Evolutionary conservation across 2,113 vertebrate species (phyloP), one percentile per base, ranked within the genome.

Genomic region (Urocynchramus pylzowi): DNA sequence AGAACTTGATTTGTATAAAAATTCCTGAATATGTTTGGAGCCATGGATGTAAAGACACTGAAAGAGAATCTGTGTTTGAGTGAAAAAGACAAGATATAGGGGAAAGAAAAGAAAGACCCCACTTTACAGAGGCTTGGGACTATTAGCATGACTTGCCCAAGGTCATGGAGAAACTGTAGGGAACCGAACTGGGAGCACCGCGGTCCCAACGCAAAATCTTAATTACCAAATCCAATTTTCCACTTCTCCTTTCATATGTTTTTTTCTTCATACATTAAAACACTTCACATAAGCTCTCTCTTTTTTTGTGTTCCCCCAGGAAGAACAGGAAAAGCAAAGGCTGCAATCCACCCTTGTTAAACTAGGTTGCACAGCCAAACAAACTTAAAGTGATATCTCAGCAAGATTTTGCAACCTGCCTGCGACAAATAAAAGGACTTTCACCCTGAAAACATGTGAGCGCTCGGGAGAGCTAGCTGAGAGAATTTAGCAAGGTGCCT

Each of bases 371-470:
- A 86, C 50, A 92, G 84, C 56, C 77, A 70, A 94, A 93, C 52
- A 88, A 89, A 90, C 81, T 79, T 81, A 91, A 97, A 97, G 89
- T 57, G 89, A 87, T 82, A 95, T 52, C 84, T 97, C 95, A 94
- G 94, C 84, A 95, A 96, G 93, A 87, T 76, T 88, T 92, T 93
- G 91, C 84, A 95, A 88, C 84, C 88, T 96, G 90, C 75, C 80
- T 90, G 81, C 0, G 13, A 94, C 89, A 93, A 96, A 94, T 69
- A 81, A 93, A 93, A 84, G 92, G 80, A 65, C 77, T 92, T 80
- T 85, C 54, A 95, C 95, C 59, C 91, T 93, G 84, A 76, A 95
- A 97, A 90, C 68, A 13, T n/a, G 61, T 12, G 82, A 97, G 82
- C 1, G 20, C 61, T 94, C 0, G 0, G 45, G 70, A 95, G 50